Conservation (phyloP, 2,888 invertebrate genomes). For the Sthenelais limicola region DNA sequence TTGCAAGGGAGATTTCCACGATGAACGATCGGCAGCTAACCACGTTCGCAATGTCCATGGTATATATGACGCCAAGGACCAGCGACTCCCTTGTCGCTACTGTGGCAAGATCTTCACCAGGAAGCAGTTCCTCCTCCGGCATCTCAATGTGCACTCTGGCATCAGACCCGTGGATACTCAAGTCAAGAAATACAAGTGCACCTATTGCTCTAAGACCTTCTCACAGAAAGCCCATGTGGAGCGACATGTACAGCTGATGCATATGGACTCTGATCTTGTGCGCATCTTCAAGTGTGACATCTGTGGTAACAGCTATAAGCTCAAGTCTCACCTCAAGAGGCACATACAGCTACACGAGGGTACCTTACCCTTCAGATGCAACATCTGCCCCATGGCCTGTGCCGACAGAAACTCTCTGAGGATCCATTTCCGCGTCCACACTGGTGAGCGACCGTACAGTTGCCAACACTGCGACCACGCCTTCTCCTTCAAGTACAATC, state of each 20-base stretch:
- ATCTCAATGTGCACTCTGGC: neutral
- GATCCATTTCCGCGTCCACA: neutral
- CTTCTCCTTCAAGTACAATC: neutral
- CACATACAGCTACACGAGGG: neutral
- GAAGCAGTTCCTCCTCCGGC: neutral
- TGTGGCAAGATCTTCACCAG: constrained; percentile 11
- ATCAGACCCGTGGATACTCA: too few species aligned
- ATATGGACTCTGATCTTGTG: neutral
- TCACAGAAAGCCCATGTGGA: neutral
- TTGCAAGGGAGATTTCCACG: neutral
- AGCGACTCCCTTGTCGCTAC: neutral
- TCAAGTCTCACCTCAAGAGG: neutral
- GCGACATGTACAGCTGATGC: constrained; percentile 1
- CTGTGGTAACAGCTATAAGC: constrained; percentile 4
- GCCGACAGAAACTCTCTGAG: constrained; percentile 1
- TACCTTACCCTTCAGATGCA: neutral
- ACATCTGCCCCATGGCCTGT: neutral
- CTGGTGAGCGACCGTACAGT: constrained; percentile 1
- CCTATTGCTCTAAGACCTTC: neutral
- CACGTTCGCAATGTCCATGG: constrained; percentile 17
- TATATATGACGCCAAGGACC: neutral
- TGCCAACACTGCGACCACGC: neutral
- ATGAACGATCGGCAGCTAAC: neutral
- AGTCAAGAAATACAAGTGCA: neutral
- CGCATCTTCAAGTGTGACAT: neutral